phyloP scores from a whole-genome alignment of 30 jellyfish, hydroid and myxozoan genomes.

The Pseudorhiza aurosa region DNA sequence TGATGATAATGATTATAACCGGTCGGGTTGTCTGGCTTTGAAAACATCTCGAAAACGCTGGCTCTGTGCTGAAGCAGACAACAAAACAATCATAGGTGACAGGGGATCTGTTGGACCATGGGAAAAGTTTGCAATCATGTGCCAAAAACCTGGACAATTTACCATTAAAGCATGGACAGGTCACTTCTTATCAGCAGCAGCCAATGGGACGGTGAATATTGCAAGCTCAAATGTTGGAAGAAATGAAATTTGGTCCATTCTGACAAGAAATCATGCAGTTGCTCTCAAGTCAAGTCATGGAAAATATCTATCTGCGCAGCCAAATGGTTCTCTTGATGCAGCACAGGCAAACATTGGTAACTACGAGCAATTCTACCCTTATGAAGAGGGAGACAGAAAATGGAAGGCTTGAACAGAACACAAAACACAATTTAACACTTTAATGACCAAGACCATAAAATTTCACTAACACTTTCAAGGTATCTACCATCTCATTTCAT shows the following conservation, averaged over 20 bases:
- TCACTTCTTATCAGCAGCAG: slow-evolving; percentile 17
- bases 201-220: slow-evolving; percentile 26
- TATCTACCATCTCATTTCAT: too few relatives aligned
- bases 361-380: slow-evolving; percentile 43
- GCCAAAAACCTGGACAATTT: slow-evolving; percentile 21
- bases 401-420: not conserved
- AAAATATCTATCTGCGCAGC: slow-evolving; percentile 30
- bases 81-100: slow-evolving; percentile 43
- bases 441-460: too few relatives aligned
- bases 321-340: slow-evolving; percentile 46
- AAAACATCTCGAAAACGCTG: slow-evolving; percentile 42
- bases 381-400: slow-evolving; percentile 15
- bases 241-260: slow-evolving; percentile 42
- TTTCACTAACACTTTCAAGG: too few relatives aligned
- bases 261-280: slow-evolving; percentile 34
- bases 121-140: slow-evolving; percentile 26
- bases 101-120: slow-evolving; percentile 47
- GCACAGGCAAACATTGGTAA: slow-evolving; percentile 3
- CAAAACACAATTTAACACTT: not conserved
- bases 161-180: slow-evolving; percentile 56
- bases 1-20: slow-evolving; percentile 43
- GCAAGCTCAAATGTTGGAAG: slow-evolving; percentile 23
- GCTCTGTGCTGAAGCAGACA: slow-evolving; percentile 58
- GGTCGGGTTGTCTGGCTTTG: slow-evolving; percentile 54
- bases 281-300: slow-evolving; percentile 58